Base-by-base conservation (phyloP, 2,113 vertebrate species). In the Notarius quadriscutis region DNA sequence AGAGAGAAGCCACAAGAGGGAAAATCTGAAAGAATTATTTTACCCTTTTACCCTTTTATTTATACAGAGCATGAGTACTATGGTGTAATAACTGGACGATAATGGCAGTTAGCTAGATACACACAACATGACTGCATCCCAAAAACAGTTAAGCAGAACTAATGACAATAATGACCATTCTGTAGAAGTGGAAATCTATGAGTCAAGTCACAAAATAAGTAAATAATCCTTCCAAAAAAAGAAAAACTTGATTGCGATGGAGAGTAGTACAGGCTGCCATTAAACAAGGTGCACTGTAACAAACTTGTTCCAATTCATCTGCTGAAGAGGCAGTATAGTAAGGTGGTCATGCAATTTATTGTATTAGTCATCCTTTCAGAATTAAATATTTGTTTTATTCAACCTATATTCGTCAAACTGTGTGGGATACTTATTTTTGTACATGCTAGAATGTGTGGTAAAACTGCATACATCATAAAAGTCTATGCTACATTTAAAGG, bases 21-120 rank as follows among this genome's bases (percentile, higher is more conserved):
- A 27, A 62, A 67, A 34, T 62, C 25, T 50, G 8, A 85, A 58
- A 12, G 15, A 78, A 17, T 78, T 60, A 74, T 79, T 63, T 75
- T 55, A 72, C 7, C 15, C 63, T 34, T 34, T 34, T 41, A 41
- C 41, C 41, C 41, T 41, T 41, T 41, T 41, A 72, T 18, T 27
- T 14, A 79, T 79, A 34, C n/a, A 58, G 53, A 34, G 7, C n/a
- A 20, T 80, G 1, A 58, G 78, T 18, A 80, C 53, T 8, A 51
- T 51, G 41, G 10, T 55, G 17, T 20, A 30, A 79, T 55, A 80
- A 80, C 25, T 20, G 79, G 11, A 62, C 57, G 0, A 62, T 62
- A 81, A 62, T 81, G 57, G 30, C 57, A 81, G 62, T 81, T 81
- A 81, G 57, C 57, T 48, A 11, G 20, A 53, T 30, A 55, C 41